Conservation (phyloP, 2,113 vertebrate species). For the Pterophyllum scalare region DNA sequence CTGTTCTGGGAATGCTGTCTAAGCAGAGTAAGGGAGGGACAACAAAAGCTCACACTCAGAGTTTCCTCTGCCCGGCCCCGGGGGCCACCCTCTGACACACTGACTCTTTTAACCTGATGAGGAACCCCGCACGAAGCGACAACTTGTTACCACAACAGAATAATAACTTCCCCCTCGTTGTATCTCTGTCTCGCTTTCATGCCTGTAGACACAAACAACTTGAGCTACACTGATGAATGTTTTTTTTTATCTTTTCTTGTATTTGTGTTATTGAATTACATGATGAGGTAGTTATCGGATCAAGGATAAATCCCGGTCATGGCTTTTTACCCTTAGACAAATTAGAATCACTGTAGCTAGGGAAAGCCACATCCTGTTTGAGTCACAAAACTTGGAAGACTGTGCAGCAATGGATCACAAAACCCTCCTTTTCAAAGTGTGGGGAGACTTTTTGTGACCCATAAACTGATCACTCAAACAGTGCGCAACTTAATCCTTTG, state of each 20-base stretch:
- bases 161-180: neutral
- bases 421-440: neutral
- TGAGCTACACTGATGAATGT: neutral
- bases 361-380: neutral
- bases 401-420: neutral
- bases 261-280: constrained; percentile 9
- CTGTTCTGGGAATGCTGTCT: constrained; percentile 49
- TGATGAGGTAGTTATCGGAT: constrained; percentile 74
- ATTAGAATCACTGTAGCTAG: neutral
- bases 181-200: constrained; percentile 20
- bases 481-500: constrained; percentile 42
- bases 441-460: neutral
- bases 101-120: constrained; percentile 64
- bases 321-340: constrained; percentile 49
- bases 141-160: constrained; percentile 49
- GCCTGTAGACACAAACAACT: constrained; percentile 26
- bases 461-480: constrained; percentile 4
- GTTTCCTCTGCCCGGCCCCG: constrained; percentile 34
- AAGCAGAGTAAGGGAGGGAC: constrained; percentile 29
- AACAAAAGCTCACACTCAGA: constrained; percentile 7
- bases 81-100: constrained; percentile 45
- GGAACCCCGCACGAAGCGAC: constrained; percentile 35
- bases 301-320: constrained; percentile 36
- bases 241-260: neutral
- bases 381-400: neutral